These are phyloP conservation scores for Dendrocincla tyrannina DNA, from an alignment of 2,797 vertebrate species.

Conservation along the genomic window DNA sequence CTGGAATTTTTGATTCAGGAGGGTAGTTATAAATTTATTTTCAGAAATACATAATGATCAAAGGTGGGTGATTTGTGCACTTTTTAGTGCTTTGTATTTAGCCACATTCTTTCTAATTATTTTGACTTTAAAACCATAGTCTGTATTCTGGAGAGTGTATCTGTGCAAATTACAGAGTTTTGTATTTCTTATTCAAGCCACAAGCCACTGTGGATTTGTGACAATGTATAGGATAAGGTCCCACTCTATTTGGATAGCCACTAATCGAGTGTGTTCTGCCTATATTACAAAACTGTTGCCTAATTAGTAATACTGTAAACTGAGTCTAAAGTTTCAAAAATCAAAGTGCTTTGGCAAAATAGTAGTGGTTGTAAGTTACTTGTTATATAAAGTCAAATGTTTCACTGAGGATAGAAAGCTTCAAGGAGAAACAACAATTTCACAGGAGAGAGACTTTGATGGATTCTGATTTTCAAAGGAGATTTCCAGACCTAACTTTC, in stretches of 20 bases:
- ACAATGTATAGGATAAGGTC: neutral
- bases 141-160: neutral
- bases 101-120: neutral
- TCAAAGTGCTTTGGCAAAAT: neutral
- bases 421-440: neutral
- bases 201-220: neutral
- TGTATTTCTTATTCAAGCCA: neutral
- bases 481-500: neutral
- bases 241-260: neutral
- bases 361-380: neutral
- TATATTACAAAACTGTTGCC: neutral
- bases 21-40: neutral
- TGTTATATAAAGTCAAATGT: neutral
- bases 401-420: neutral
- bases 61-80: neutral
- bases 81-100: neutral
- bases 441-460: neutral
- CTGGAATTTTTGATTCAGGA: neutral
- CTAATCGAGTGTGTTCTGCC: neutral
- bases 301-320: neutral
- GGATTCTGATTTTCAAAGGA: constrained; percentile 28
- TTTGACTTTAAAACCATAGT: neutral
- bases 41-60: neutral
- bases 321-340: neutral
- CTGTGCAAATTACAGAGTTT: neutral